These are phyloP conservation scores for Cuculus canorus DNA, from an alignment of 2,797 vertebrate genomes.

Conservation along the genomic window DNA sequence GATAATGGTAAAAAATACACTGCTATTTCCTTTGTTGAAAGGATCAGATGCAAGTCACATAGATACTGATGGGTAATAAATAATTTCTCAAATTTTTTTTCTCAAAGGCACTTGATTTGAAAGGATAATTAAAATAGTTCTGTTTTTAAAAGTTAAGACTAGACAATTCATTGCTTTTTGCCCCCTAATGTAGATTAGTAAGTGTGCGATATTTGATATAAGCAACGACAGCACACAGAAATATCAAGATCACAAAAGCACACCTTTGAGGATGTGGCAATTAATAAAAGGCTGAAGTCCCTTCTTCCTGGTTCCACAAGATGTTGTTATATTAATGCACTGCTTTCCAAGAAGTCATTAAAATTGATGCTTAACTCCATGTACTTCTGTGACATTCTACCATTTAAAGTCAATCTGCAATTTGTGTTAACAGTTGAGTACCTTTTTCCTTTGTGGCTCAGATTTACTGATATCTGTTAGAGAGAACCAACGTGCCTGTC, in stretches of 20 bases:
- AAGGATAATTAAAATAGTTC: background rate
- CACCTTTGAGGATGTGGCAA: background rate
- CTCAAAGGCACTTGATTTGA: background rate
- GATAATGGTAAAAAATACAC: background rate
- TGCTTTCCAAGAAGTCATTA: background rate
- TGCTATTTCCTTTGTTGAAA: background rate
- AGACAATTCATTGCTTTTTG: background rate
- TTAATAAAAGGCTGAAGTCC: background rate
- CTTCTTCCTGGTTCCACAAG: background rate
- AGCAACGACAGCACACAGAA: background rate
- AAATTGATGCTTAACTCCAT: background rate
- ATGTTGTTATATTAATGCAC: background rate
- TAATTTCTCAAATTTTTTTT: background rate
- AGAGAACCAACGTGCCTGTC: background rate
- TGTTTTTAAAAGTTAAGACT: background rate
- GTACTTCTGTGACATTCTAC: background rate
- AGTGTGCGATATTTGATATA: background rate
- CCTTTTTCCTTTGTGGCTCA: background rate
- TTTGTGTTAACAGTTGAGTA: background rate
- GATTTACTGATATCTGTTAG: background rate
- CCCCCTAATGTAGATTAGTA: background rate
- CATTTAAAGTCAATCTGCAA: background rate
- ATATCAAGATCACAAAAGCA: background rate
- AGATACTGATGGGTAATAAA: background rate
- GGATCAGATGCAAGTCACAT: background rate